Evolutionary conservation across 2,888 invertebrate species (phyloP).

Genomic region (Tenodera sinensis): DNA sequence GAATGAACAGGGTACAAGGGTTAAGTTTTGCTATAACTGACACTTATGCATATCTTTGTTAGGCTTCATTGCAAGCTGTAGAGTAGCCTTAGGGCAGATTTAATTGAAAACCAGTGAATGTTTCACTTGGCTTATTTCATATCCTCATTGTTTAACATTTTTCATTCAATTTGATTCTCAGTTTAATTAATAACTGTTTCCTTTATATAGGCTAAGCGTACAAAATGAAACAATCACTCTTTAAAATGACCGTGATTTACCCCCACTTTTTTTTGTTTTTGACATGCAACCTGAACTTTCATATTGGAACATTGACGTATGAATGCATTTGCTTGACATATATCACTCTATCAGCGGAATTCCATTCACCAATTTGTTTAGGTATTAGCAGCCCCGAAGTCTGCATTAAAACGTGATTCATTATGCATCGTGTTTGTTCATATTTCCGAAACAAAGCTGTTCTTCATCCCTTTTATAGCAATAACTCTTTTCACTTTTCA

Average conservation of each 20-base stretch:
- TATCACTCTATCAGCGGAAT: background rate
- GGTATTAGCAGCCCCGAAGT: background rate
- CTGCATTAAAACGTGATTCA: background rate
- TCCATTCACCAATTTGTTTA: background rate
- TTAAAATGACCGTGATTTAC: background rate
- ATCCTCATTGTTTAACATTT: background rate
- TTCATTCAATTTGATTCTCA: background rate
- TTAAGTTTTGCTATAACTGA: too few species aligned
- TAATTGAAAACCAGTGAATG: too few species aligned
- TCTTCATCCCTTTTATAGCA: background rate
- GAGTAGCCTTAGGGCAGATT: too few species aligned
- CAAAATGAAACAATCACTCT: background rate
- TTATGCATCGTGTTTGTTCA: background rate
- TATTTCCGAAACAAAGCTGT: background rate
- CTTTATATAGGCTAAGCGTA: background rate
- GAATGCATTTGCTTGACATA: background rate
- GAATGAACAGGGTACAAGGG: too few species aligned
- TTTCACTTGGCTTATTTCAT: background rate
- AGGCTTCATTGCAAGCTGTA: too few species aligned
- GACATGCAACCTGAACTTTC: background rate
- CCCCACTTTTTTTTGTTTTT: background rate
- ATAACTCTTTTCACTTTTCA: background rate
- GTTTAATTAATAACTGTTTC: background rate
- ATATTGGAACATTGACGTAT: background rate
- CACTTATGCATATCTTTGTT: too few species aligned